Conservation (phyloP, 2,797 vertebrate genomes). For the Thamnophis elegans region DNA sequence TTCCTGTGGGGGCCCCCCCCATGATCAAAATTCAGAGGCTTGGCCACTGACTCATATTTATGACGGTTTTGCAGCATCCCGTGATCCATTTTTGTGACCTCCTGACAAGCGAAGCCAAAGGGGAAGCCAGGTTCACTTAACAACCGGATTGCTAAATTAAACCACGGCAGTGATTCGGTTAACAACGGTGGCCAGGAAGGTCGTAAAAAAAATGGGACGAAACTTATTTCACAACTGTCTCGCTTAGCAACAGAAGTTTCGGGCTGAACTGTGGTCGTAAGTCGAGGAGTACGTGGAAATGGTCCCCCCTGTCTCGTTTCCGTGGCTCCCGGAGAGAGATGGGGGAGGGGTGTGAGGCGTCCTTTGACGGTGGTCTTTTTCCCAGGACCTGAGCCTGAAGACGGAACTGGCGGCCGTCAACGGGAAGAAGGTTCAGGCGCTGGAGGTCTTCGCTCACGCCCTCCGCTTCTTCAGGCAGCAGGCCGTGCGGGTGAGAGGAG, state of each 20-base stretch:
- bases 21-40: too few relatives aligned
- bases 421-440: conserved; percentile 81
- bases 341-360: too few relatives aligned
- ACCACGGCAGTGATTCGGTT: background rate
- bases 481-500: conserved; percentile 84
- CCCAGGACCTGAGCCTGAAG: conserved; percentile 90
- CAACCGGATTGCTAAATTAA: background rate
- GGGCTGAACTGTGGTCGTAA: background rate
- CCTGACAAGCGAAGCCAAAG: too few relatives aligned
- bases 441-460: conserved; percentile 90
- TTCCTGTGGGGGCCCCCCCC: too few relatives aligned
- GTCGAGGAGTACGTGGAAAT: background rate
- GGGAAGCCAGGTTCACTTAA: background rate
- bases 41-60: too few relatives aligned
- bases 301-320: too few relatives aligned
- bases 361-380: fast-evolving
- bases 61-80: too few relatives aligned
- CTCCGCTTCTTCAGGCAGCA: conserved; percentile 90
- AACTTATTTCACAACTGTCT: background rate
- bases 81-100: background rate
- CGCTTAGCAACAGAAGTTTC: background rate
- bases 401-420: conserved; percentile 90
- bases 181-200: background rate
- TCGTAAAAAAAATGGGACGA: background rate
- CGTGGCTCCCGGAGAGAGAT: too few relatives aligned